Percentiles rank a stretch among this genome's conserved stretches.
These are phyloP conservation scores for Diplodus sargus DNA, from an alignment of 2,797 vertebrate species.

Conservation along the genomic window DNA sequence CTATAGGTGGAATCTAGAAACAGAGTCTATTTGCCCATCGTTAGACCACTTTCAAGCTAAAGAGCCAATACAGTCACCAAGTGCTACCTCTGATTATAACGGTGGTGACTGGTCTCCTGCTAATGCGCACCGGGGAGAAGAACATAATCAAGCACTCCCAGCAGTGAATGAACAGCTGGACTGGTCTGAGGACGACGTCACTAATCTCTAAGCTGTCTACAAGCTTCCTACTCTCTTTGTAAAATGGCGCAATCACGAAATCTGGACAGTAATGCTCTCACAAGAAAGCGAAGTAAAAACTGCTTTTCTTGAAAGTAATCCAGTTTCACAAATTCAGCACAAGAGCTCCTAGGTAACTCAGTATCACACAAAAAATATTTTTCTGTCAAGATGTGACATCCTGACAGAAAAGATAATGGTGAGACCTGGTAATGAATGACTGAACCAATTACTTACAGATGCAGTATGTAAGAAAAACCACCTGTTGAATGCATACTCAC, in stretches of 20 bases:
- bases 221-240: neutral
- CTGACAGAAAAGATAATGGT: neutral
- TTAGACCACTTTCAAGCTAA: constrained; percentile 65
- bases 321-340: neutral
- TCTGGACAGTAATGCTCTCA: neutral
- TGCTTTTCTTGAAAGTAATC: neutral
- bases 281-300: neutral
- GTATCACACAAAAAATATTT: neutral
- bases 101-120: constrained; percentile 24
- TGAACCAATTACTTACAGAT: neutral
- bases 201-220: constrained; percentile 60
- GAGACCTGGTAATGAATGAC: no score
- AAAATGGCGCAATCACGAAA: neutral
- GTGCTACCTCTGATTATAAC: constrained; percentile 40
- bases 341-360: neutral
- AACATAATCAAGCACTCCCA: constrained; percentile 27
- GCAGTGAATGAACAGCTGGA: constrained; percentile 48
- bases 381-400: constrained; percentile 7
- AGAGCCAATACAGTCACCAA: constrained; percentile 50
- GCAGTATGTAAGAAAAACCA: no score
- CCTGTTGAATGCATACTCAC: no score
- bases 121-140: constrained; percentile 34
- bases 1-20: constrained; percentile 71
- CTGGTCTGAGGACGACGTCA: constrained; percentile 73
- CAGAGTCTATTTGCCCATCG: constrained; percentile 66